Base-by-base conservation (phyloP, 2,797 vertebrate genomes). In the Mycteria americana region DNA sequence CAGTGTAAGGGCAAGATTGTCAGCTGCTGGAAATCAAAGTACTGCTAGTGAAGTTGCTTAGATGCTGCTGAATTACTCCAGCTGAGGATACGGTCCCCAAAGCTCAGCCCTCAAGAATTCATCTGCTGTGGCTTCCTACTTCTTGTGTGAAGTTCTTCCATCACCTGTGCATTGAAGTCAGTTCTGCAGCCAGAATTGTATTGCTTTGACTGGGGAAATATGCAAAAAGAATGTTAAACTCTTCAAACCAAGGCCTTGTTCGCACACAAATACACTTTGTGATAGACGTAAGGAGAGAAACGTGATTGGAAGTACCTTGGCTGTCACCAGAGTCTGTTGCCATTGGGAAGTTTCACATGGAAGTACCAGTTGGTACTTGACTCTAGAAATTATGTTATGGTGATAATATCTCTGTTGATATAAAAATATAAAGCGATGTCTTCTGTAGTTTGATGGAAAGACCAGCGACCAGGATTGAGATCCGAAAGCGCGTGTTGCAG, bases 131-230 rank as follows among this genome's bases (percentile, higher is more conserved):
- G 5, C 7, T 92, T 88, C 9, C 0, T 12, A 2, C 31, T 69
- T 25, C 69, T 33, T 2, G 1, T 37, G 15, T 43, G 67, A 62
- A 79, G 27, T 39, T 91, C 19, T 54, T 46, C 62, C n/a, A 5
- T 51, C 0, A 0, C 46, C 37, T 37, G 23, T 33, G 41, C 45
- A 6, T 10, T 53, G 21, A 60, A 63, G 46, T n/a, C 1, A 0
- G 25, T 50, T 88, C 48, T 74, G 21, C 54, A 63, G 4, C 24
- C 43, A 54, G 43, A 43, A 56, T 13, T 79, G 79, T n/a, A 6
- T 59, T 80, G 50, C 25, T 65, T 91, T 82, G 11, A 59, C 37
- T 65, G 51, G 51, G 37, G 67, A 46, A 85, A 88, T 69, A 54
- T 6, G 18, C 3, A 31, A 60, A 81, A 91, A 67, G 33, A 60